These are phyloP conservation scores for Zoanthus sansibaricus DNA, from an alignment of 92 coral and sea anemone genomes.

Conservation along the genomic window DNA sequence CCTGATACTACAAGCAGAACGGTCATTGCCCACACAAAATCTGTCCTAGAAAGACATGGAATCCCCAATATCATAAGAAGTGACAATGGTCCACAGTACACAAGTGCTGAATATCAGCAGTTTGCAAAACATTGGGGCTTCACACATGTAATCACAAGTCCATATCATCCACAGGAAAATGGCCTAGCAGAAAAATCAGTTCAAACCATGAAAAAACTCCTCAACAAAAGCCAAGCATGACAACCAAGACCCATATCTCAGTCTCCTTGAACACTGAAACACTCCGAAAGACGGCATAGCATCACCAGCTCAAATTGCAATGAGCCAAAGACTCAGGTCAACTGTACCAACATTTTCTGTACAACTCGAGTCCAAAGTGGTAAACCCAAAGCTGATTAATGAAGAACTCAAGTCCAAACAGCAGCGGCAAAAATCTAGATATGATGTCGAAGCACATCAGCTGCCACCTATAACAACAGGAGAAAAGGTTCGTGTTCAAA, in stretches of 20 bases:
- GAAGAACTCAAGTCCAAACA: too few species aligned
- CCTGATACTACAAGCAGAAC: not conserved
- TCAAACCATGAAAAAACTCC: slow-evolving; percentile 21
- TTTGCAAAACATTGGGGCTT: slow-evolving; percentile 45
- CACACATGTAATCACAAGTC: slow-evolving; percentile 11
- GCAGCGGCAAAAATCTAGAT: too few species aligned
- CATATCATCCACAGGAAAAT: slow-evolving; percentile 40
- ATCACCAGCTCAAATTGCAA: slow-evolving; percentile 11
- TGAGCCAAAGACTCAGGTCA: not conserved
- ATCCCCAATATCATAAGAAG: slow-evolving; percentile 36
- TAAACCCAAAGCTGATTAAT: too few species aligned
- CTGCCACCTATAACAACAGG: too few species aligned
- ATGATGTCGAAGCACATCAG: too few species aligned
- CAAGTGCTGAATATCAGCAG: slow-evolving; percentile 6
- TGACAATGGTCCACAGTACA: slow-evolving; percentile 41
- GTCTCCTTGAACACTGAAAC: slow-evolving; percentile 15
- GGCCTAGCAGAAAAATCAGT: slow-evolving; percentile 47
- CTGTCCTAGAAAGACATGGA: slow-evolving; percentile 40
- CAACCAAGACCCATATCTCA: not conserved
- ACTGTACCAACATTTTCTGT: not conserved
- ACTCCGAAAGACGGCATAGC: not conserved
- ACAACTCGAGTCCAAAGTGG: too few species aligned
- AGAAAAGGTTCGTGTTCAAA: too few species aligned
- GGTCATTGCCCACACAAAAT: slow-evolving; percentile 1
- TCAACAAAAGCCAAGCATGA: slow-evolving; percentile 7